phyloP scores from a whole-genome alignment of 2,113 vertebrate genomes.

The Edolisoma coerulescens region DNA sequence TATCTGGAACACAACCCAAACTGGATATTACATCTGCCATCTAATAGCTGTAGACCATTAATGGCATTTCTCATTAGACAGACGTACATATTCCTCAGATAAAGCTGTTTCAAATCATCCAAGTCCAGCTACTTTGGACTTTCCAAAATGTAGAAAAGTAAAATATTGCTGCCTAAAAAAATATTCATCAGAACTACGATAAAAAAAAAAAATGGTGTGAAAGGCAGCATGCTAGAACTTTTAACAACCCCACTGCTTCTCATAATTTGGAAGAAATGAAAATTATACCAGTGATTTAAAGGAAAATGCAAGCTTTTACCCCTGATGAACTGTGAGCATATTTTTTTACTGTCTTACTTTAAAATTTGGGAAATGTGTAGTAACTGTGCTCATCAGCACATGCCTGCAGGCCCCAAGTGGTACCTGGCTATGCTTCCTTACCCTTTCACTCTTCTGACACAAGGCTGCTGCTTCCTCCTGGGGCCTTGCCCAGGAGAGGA shows the following conservation, averaged over 20 bases:
- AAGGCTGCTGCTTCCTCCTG: background rate
- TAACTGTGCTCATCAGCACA: background rate
- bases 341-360: background rate
- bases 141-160: background rate
- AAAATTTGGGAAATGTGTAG: background rate
- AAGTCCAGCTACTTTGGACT: background rate
- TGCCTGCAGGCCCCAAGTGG: background rate
- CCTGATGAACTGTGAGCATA: background rate
- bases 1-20: background rate
- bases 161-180: background rate
- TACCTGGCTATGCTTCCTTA: background rate
- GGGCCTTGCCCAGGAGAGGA: background rate
- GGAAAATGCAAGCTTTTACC: background rate
- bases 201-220: background rate
- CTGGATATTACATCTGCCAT: background rate
- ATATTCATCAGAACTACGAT: background rate
- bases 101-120: background rate
- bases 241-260: background rate
- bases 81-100: background rate
- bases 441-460: background rate
- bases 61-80: background rate
- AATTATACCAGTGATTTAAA: background rate
- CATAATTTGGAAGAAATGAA: background rate
- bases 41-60: background rate
- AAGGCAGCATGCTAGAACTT: background rate